Evolutionary conservation across 2,888 invertebrate species (phyloP), one percentile per base, ranked within the genome.

Genomic region (Rugalucina vietnamica): DNA sequence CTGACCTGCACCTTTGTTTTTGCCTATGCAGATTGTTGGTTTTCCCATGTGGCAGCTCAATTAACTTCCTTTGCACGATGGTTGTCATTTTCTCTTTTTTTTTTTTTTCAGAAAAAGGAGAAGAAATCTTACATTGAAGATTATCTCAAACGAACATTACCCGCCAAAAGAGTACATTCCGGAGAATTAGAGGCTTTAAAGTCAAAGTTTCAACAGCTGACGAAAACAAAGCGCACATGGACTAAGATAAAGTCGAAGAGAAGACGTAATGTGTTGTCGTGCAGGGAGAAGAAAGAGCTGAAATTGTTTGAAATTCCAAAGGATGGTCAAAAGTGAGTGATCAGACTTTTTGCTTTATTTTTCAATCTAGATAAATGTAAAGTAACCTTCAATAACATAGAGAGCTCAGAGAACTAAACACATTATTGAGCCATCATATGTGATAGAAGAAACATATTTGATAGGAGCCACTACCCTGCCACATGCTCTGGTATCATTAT

Each of bases 281-380:
- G 84, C 39, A 85, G 78, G 29, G 92, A 92, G 37, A 87, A 86
- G 70, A 88, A 86, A 76, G 82, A 87, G 34, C 83, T 90, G 10
- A 89, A 91, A 57, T 49, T 90, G 43, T 91, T 92, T 84, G 88
- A 91, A 4, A 75, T 91, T 14, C 77, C 89, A 73, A 82, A 84
- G 71, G 88, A 88, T 37, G 85, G 75, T 12, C 89, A 91, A 49
- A 91, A 79, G 91, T 91, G 88, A 82, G 78, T 72, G 14, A 49
- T 49, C 14, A 14, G 50, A 49, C n/a, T n/a, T n/a, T n/a, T n/a
- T n/a, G n/a, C n/a, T n/a, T n/a, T n/a, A n/a, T n/a, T n/a, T n/a
- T n/a, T n/a, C n/a, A n/a, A n/a, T n/a, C n/a, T n/a, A n/a, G n/a
- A n/a, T n/a, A n/a, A n/a, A n/a, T n/a, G n/a, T n/a, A n/a, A n/a